A percentile compares a stretch with the other conserved stretches of the same genome.
Evolutionary conservation across 2,797 vertebrate genomes (phyloP).

Genomic region (Centropyge bicolor): DNA sequence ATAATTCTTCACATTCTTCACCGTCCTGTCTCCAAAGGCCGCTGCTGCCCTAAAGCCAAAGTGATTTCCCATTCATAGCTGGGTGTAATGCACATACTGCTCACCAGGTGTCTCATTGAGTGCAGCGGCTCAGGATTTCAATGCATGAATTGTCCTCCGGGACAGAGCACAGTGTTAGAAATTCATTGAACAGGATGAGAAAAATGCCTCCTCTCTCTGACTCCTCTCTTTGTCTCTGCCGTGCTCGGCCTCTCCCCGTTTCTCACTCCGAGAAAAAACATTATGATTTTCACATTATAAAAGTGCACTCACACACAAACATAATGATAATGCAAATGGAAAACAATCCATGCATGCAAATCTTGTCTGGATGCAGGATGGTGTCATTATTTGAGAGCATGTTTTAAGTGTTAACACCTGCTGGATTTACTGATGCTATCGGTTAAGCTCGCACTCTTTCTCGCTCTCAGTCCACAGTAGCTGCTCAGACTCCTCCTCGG

Average conservation of each 20-base stretch:
- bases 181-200: conserved; percentile 67
- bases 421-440: not conserved
- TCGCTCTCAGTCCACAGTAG: conserved; percentile 84
- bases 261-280: conserved; percentile 25
- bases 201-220: conserved; percentile 55
- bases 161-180: conserved; percentile 63
- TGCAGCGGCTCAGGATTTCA: conserved; percentile 55
- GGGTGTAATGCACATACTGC: conserved; percentile 68
- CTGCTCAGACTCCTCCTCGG: conserved; percentile 88
- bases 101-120: conserved; percentile 83
- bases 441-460: conserved; percentile 6
- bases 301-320: not conserved
- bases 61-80: conserved; percentile 50
- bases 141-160: conserved; percentile 69
- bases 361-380: not conserved
- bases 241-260: not conserved
- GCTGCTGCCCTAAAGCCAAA: conserved; percentile 29
- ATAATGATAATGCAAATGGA: not conserved
- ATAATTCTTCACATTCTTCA: conserved; percentile 43
- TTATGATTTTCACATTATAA: not conserved
- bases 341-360: conserved; percentile 22
- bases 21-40: conserved; percentile 38
- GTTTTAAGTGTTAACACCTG: not conserved
- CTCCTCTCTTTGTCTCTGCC: conserved; percentile 52
- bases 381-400: not conserved